Base-by-base conservation (phyloP, 2,888 invertebrate genomes). In the Eilema griseolum region DNA sequence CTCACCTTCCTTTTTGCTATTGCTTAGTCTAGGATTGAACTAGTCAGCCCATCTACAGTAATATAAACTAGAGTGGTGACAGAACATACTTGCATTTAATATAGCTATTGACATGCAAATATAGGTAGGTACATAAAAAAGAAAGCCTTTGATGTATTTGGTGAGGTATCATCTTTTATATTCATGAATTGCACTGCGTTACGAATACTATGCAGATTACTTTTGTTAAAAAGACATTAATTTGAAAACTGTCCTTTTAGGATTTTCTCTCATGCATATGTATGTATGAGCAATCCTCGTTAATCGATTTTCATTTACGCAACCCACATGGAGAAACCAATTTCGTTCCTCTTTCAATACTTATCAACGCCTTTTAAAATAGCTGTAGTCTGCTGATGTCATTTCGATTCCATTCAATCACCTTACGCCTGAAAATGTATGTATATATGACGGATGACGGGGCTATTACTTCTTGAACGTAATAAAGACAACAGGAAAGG, bases 131-230 rank as follows among this genome's bases (percentile, higher is more conserved):
- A 46, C 3, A 37, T 12, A 37, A 46, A 52, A 52, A 52, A 52
- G 7, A n/a, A 52, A 52, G 10, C 46, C 20, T 46, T 46, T 46
- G 0, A 20, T 20, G 7, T 20, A 7, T 0, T 16, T 14, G 41
- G 20, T 8, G 16, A 46, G 0, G 20, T 52, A 52, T 8, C 8
- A 52, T n/a, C 28, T 66, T 37, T 28, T 56, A 28, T 66, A 66
- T 70, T 70, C 61, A 66, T 61, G 61, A 70, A 70, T 64, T 57
- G 70, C 33, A 61, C 33, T 63, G 61, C 37, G n/a, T 56, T 66
- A n/a, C 24, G 57, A 66, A 70, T 57, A 57, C 28, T 26, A 65
- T 66, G 70, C 41, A 61, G 57, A 66, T 70, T 33, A 62, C 57
- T 61, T 70, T 66, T 57, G 65, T 70, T 41, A 41, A 66, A 41